Base-by-base conservation (phyloP, 2,888 invertebrate genomes). In the Drosophila kanekoi region DNA sequence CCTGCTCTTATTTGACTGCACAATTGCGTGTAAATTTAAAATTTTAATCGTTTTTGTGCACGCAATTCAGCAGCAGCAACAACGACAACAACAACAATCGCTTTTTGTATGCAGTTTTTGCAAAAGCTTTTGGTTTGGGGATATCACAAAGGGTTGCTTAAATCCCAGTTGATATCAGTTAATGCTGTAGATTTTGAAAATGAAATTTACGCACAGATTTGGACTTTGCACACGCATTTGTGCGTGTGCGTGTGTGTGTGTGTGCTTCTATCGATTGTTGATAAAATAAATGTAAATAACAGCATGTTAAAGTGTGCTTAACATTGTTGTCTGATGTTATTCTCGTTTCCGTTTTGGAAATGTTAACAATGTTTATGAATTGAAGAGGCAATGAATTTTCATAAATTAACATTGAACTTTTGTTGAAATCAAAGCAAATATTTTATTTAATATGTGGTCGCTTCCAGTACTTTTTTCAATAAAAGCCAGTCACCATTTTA, bases 1-100 rank as follows among this genome's bases (percentile, higher is more conserved):
- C 20, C 44, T 32, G 47, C 33, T 51, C 23, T 53, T 41, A 54
- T 51, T 40, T 61, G 45, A 56, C 48, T 58, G 71, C 60, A 74
- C 66, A 75, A 83, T 85, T 74, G 88, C 80, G 80, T 79, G 81
- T 81, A 88, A 79, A 81, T 88, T 79, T 81, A 59, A 83, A 87
- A 87, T 79, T 85, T 80, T 87, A 83, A 83, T 86, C 88, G 83
- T 68, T 87, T 81, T 64, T 81, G 51, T 74, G 77, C 81, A 81
- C 77, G 77, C 83, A 80, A 62, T 69, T 51, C 23, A 38, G 20
- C 43, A 73, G 43, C 38, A 52, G 38, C 54, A 47, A 38, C 57
- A 62, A 58, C 16, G 51, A 38, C 14, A 52, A 47, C 16, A 40
- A 41, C 67, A 72, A 52, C 56, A 54, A 65, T 71, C 32, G 64